phyloP scores from a whole-genome alignment of 2,888 invertebrate species.

The Scaptomyza reducta region DNA sequence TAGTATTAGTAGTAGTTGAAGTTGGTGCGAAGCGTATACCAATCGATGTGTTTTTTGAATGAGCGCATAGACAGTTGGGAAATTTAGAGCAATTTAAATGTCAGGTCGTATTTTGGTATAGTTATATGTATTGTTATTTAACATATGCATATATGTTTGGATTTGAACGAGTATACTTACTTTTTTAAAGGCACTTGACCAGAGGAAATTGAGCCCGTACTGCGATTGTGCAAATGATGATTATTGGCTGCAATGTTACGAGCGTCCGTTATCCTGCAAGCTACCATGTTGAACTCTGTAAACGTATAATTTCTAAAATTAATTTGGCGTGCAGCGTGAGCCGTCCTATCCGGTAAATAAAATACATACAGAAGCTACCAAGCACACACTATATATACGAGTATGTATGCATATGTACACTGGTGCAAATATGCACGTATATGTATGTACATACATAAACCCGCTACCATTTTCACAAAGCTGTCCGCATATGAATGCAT shows the following conservation, averaged over 20 bases:
- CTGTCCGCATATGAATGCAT: slow-evolving; percentile 17
- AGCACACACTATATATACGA: slow-evolving; percentile 66
- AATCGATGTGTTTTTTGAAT: slow-evolving; percentile 41
- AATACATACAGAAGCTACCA: slow-evolving; percentile 70
- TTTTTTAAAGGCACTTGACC: slow-evolving; percentile 99
- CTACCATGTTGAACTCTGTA: slow-evolving; percentile 99
- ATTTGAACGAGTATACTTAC: slow-evolving; percentile 87
- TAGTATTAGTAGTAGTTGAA: slow-evolving; percentile 30
- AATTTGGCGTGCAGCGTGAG: slow-evolving; percentile 85
- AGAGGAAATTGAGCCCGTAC: slow-evolving; percentile 90
- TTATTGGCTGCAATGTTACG: slow-evolving; percentile 90
- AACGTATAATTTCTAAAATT: slow-evolving; percentile 89
- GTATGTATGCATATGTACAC: slow-evolving; percentile 41
- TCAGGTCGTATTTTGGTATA: background rate
- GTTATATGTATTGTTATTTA: background rate
- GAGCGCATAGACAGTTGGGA: slow-evolving; percentile 27
- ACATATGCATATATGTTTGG: background rate
- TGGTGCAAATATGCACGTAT: slow-evolving; percentile 5
- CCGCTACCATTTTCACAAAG: slow-evolving; percentile 46
- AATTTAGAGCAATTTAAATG: slow-evolving; percentile 37
- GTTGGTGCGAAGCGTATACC: slow-evolving; percentile 52
- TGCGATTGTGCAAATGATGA: slow-evolving; percentile 82
- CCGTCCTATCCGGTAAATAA: slow-evolving; percentile 82
- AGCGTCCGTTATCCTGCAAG: slow-evolving; percentile 97
- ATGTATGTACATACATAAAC: slow-evolving; percentile 14